These are phyloP conservation scores for Microtus ochrogaster DNA, from an alignment of 2,113 vertebrate genomes.

Conservation along the genomic window DNA sequence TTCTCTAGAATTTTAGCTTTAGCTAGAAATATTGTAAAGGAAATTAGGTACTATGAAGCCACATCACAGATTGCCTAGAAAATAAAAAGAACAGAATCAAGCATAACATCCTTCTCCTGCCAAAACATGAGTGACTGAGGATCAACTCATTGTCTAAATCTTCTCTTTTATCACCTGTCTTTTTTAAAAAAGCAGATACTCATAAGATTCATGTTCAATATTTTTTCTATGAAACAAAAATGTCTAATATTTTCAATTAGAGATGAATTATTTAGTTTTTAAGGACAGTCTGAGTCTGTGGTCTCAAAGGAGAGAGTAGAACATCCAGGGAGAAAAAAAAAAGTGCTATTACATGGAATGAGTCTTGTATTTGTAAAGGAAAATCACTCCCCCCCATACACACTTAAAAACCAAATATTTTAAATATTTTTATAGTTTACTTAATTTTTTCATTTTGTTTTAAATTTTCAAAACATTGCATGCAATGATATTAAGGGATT, in stretches of 20 bases:
- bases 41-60: neutral
- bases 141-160: neutral
- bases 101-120: neutral
- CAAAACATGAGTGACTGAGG: neutral
- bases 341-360: neutral
- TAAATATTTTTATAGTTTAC: neutral
- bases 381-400: neutral
- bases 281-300: neutral
- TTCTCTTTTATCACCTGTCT: neutral
- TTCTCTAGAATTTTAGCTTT: neutral
- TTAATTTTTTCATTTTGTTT: neutral
- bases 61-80: neutral
- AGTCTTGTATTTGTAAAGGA: neutral
- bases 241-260: neutral
- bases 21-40: neutral
- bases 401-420: neutral
- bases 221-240: neutral
- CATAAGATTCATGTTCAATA: neutral
- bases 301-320: neutral
- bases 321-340: neutral
- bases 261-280: neutral
- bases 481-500: neutral
- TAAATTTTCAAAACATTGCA: neutral
- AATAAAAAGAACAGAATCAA: neutral
- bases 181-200: neutral